Evolutionary conservation across 2,888 invertebrate genomes (phyloP).

Genomic region (Sepioteuthis lessoniana): DNA sequence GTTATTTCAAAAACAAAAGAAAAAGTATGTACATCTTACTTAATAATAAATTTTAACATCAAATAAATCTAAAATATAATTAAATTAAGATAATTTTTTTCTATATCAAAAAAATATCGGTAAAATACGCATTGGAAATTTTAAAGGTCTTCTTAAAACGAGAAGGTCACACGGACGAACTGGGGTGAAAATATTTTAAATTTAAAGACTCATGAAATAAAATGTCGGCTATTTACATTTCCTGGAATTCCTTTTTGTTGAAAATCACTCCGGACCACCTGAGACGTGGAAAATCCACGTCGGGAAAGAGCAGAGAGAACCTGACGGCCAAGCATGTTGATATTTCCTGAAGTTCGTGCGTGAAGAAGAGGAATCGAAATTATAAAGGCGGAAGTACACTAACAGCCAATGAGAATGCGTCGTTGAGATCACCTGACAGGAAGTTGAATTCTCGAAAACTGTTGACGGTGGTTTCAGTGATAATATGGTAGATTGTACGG

Average conservation of each 20-base stretch:
- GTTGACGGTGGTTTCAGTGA: not conserved
- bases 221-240: constrained; percentile 56
- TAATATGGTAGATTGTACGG: not conserved
- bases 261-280: constrained; percentile 54
- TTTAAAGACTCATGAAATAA: not conserved
- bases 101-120: no score
- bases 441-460: not conserved
- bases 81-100: no score
- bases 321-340: not conserved
- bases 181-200: no score
- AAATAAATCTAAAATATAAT: no score
- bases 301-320: constrained; percentile 43
- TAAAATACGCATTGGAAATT: no score
- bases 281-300: constrained; percentile 58
- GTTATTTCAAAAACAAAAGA: no score
- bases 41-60: no score
- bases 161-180: no score
- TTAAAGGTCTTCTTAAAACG: no score
- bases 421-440: not conserved
- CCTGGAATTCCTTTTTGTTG: constrained; percentile 66
- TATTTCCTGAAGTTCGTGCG: not conserved
- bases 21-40: no score
- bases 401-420: not conserved
- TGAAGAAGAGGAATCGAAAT: not conserved
- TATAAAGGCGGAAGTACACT: not conserved